Evolutionary conservation across 2,797 vertebrate genomes (phyloP), one percentile per base, ranked within the genome.

Genomic region (Cephalopachus bancanus): DNA sequence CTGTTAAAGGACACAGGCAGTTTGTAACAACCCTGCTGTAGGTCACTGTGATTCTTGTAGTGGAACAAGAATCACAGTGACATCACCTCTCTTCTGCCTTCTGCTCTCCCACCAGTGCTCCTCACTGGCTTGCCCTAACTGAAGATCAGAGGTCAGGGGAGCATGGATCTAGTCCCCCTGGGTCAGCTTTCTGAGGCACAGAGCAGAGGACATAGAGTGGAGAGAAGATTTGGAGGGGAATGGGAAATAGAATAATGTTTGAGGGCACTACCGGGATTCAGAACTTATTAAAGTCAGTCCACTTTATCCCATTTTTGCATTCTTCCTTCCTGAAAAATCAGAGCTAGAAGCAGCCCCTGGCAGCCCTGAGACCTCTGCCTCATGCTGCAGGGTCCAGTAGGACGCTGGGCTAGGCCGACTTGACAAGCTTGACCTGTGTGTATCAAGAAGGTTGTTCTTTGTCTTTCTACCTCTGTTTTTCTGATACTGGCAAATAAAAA

Each of bases 331-430:
- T 79, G 69, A 49, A 11, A 55, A 88, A 44, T 8, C 44, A 19
- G 74, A 57, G 24, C 7, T 24, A 26, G 44, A n/a, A 7, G 10
- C 12, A 71, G 10, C 7, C 14, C 3, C 12, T 5, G 26, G 10
- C 7, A 57, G 3, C 16, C 19, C n/a, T 44, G 65, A 65, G 12
- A 22, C 69, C 24, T 12, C 14, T 15, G 1, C 20, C 8, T 80
- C 26, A 53, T 4, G 16, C 19, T 17, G 28, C 9, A 71, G 14
- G 17, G 14, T 37, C 6, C 10, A 16, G 15, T 2, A 37, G 64
- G 10, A 5, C 0, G 12, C 14, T 74, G 24, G 19, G 12, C 33
- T 10, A 75, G 24, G 10, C 24, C 0, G 1, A 7, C 6, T 10
- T 19, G 4, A 12, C 7, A 30, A 69, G 10, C 24, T 28, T 55